Evolutionary conservation across 2,888 invertebrate species (phyloP).

Genomic region (Homarus gammarus): DNA sequence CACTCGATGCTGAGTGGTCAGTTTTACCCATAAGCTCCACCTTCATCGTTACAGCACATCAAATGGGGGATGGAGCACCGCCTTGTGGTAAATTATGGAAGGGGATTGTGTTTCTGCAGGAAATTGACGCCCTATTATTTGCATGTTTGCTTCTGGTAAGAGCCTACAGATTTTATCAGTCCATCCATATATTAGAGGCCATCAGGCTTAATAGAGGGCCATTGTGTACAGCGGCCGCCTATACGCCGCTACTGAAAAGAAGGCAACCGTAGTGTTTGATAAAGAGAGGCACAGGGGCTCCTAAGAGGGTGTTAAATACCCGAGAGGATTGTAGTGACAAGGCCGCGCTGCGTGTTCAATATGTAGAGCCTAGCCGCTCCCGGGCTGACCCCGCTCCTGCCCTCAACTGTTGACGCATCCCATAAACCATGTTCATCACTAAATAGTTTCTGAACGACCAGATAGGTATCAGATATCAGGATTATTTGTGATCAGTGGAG

Average conservation of each 20-base stretch:
- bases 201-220: slow-evolving; percentile 20
- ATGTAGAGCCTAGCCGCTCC: slow-evolving; percentile 10
- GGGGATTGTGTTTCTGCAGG: slow-evolving; percentile 67
- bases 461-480: slow-evolving; percentile 8
- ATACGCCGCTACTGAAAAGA: slow-evolving; percentile 11
- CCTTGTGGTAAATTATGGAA: slow-evolving; percentile 59
- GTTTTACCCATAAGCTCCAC: slow-evolving; percentile 23
- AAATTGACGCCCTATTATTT: slow-evolving; percentile 61
- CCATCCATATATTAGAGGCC: slow-evolving; percentile 17
- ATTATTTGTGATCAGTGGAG: background rate
- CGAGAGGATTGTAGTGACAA: slow-evolving; percentile 39
- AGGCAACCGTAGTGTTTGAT: background rate
- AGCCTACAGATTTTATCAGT: slow-evolving; percentile 33
- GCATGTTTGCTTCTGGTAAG: slow-evolving; percentile 43
- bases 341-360: slow-evolving; percentile 36
- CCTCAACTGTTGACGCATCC: background rate
- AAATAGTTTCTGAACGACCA: slow-evolving; percentile 4
- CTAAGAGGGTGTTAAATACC: slow-evolving; percentile 23
- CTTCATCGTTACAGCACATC: slow-evolving; percentile 61
- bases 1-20: slow-evolving; percentile 11
- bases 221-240: slow-evolving; percentile 7
- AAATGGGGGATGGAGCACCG: slow-evolving; percentile 59
- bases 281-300: background rate
- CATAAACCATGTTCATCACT: slow-evolving; percentile 27
- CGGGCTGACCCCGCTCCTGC: background rate